phyloP scores from a whole-genome alignment of 2,797 vertebrate genomes.

The Brachyrhaphis roseni region DNA sequence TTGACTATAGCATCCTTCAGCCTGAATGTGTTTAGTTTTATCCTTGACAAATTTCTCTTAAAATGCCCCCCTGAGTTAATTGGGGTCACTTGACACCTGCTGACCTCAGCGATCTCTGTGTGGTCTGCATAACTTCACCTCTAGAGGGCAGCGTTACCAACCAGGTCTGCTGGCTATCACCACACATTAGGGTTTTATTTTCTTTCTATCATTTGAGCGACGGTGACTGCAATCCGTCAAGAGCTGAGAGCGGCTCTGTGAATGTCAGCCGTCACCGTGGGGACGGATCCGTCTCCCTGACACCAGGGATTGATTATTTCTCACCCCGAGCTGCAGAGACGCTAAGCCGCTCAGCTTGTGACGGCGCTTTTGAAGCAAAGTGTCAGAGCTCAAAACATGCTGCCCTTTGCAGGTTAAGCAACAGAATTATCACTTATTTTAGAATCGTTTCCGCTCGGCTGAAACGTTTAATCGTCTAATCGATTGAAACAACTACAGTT shows the following conservation, averaged over 20 bases:
- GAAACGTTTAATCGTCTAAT: background rate
- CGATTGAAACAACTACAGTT: too few relatives aligned
- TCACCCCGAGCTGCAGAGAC: background rate
- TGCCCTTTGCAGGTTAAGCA: background rate
- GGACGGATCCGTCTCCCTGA: background rate
- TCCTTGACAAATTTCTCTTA: too few relatives aligned
- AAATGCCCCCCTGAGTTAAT: background rate
- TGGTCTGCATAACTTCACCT: background rate
- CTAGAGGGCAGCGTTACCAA: background rate
- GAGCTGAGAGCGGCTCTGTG: background rate
- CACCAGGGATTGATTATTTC: slow-evolving; percentile 31
- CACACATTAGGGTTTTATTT: background rate
- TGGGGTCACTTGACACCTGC: background rate
- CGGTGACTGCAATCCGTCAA: background rate
- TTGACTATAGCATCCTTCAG: too few relatives aligned
- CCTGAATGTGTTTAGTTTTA: too few relatives aligned
- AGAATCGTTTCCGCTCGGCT: background rate
- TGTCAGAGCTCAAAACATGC: background rate
- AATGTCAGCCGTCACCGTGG: background rate
- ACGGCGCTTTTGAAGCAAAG: slow-evolving; percentile 9
- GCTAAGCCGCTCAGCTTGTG: slow-evolving; percentile 2
- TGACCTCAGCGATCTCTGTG: background rate
- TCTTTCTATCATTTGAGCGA: background rate
- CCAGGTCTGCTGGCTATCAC: background rate
- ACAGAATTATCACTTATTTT: background rate